Conservation (phyloP, 2,888 invertebrate species). For the Merodon equestris region DNA sequence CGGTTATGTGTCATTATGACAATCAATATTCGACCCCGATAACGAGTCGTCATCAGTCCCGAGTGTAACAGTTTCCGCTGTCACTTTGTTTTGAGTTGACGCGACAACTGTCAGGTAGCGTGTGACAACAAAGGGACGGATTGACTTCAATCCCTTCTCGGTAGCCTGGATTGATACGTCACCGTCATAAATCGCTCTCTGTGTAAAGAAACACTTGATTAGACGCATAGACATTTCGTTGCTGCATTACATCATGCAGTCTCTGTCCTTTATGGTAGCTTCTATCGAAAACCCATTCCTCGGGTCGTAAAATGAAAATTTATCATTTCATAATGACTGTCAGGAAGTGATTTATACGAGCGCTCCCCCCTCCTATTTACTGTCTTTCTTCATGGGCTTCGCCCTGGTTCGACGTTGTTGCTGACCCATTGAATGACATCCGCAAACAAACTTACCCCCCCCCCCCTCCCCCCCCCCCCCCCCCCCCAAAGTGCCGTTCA, state of each 20-base stretch:
- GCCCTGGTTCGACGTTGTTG: too few species aligned
- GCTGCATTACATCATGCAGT: background rate
- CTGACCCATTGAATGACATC: too few species aligned
- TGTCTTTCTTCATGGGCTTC: too few species aligned
- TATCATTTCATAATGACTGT: conserved; percentile 60
- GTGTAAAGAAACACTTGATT: conserved; percentile 54
- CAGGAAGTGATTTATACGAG: conserved; percentile 59
- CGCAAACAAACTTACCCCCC: too few species aligned
- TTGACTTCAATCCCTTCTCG: conserved; percentile 32
- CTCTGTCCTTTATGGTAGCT: background rate
- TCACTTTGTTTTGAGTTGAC: conserved; percentile 57
- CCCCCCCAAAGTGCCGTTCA: too few species aligned
- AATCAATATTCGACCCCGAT: conserved; percentile 33
- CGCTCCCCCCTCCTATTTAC: conserved; percentile 15
- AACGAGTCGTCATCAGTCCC: conserved; percentile 40
- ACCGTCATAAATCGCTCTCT: conserved; percentile 55
- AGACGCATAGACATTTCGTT: conserved; percentile 7
- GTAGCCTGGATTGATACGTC: conserved; percentile 39
- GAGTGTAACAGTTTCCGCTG: conserved; percentile 47
- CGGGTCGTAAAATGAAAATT: conserved; percentile 50
- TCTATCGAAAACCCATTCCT: conserved; percentile 23
- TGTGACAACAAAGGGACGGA: background rate
- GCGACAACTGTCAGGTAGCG: conserved; percentile 49
- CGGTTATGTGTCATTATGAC: conserved; percentile 51
- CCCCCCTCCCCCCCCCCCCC: too few species aligned